Evolutionary conservation across 2,888 invertebrate genomes (phyloP), one percentile per base, ranked within the genome.

Genomic region (Cantharis rustica): DNA sequence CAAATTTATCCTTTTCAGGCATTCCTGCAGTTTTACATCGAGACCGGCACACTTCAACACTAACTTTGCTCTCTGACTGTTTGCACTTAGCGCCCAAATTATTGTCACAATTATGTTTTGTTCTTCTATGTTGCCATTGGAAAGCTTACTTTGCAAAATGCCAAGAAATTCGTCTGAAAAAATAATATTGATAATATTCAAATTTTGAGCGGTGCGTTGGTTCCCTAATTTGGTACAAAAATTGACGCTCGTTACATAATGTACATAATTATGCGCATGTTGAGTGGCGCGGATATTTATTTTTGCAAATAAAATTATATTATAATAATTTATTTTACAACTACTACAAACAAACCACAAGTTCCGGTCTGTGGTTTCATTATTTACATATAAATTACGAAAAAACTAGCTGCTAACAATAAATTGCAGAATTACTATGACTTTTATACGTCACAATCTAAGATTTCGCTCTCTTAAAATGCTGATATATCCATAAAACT

Each of bases 1-100:
- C 47, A 89, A 82, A 71, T 88, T 86, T 68, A 88, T 81, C 73
- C 87, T 87, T 73, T 89, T 90, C 15, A 90, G 83, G 20, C 87
- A 85, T 75, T 90, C 89, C 76, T 89, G 88, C 61, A 91, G 85
- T 79, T 88, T 88, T 7, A 84, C 83, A 64, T 90, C 88, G 62
- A 91, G 85, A 17, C 90, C 89, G 3, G 89, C 88, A 68, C 89
- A 88, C 78, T 91, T 89, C 13, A 90, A 86, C n/a, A 89, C 87
- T 31, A 90, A 84, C 85, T 91, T 92, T 79, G 92, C 93, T 87
- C 92, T 92, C 81, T 93, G 93, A 83, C 92, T 93, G 84, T 94
- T 94, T 9, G 93, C 92, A 7, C 92, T 90, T 68, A 94, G 83
- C 0, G 93, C 90, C 93, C 94, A 94, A 0, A 93, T 89, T 3